Base-by-base conservation (phyloP, 2,113 vertebrate species). In the Sclerurus mexicanus region DNA sequence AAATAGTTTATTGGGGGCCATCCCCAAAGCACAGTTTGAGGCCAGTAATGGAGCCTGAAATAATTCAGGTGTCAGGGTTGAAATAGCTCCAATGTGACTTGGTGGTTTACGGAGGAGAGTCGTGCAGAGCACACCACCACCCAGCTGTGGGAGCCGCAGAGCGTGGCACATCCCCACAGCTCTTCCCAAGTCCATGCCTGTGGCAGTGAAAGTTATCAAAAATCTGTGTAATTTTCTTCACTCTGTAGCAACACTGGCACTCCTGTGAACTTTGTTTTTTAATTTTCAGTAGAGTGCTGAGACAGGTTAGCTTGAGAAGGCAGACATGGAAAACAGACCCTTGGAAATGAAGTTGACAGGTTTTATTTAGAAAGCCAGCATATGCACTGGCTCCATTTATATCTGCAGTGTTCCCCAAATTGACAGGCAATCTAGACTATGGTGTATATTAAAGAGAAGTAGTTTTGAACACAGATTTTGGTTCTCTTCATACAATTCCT, bases 311-410 rank as follows among this genome's bases (percentile, higher is more conserved):
- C 78, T 37, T 86, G 55, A 60, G 92, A 91, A 81, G 62, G 42
- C 66, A 92, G 94, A 62, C 77, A 42, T 72, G 46, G 84, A 90
- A 96, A 95, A 69, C 63, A 95, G 85, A 87, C 63, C 76, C 90
- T 90, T 78, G 63, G 80, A 89, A 94, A 58, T 60, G 96, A 91
- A 91, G 82, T 77, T 97, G 97, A 94, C 80, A 95, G 84, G 86
- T 94, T 96, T 97, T 97, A 95, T 97, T 97, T 97, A 96, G 96
- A 95, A 97, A 96, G 82, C 75, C 74, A 80, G 59, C 92, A 94
- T 93, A 96, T 96, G 94, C 82, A 83, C 69, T 80, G 76, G 66
- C 84, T 96, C 82, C 58, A 87, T 90, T 95, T 90, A 39, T 89
- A 94, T 82, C 79, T 88, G 87, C 95, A 90, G 81, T 66, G 46